phyloP scores from a whole-genome alignment of 2,797 vertebrate genomes.

The Molossus molossus region DNA sequence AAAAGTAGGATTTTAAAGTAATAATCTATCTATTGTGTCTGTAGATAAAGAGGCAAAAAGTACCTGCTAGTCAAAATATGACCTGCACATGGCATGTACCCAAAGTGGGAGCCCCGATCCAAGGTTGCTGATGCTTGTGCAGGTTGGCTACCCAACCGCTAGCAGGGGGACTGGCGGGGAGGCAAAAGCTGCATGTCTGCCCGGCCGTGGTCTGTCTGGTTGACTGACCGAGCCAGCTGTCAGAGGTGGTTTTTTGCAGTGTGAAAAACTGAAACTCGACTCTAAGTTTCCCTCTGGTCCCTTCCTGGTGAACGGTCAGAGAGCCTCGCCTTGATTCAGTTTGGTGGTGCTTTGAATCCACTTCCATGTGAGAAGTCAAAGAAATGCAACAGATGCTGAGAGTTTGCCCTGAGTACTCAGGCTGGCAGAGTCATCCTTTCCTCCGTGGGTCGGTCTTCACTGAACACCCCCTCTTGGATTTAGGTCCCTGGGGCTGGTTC shows the following conservation, averaged over 20 bases:
- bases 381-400: not conserved
- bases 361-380: conserved; percentile 12
- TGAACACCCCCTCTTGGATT: not conserved
- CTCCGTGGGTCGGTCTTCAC: not conserved
- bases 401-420: not conserved
- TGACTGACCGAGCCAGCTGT: conserved; percentile 67
- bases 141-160: not conserved
- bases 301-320: not conserved
- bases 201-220: not conserved
- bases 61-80: not conserved
- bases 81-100: not conserved
- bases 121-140: not conserved
- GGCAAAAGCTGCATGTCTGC: not conserved
- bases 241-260: conserved; percentile 32
- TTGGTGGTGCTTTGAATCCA: not conserved
- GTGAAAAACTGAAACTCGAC: conserved; percentile 69
- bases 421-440: not conserved
- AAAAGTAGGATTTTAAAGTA: not conserved
- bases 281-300: not conserved
- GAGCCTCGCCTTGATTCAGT: conserved; percentile 41
- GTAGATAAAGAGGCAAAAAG: not conserved
- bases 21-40: not conserved
- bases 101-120: not conserved
- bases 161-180: not conserved
- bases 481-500: not conserved